These are phyloP conservation scores for Drosophila mercatorum DNA, from an alignment of 2,888 invertebrate genomes.

Conservation along the genomic window DNA sequence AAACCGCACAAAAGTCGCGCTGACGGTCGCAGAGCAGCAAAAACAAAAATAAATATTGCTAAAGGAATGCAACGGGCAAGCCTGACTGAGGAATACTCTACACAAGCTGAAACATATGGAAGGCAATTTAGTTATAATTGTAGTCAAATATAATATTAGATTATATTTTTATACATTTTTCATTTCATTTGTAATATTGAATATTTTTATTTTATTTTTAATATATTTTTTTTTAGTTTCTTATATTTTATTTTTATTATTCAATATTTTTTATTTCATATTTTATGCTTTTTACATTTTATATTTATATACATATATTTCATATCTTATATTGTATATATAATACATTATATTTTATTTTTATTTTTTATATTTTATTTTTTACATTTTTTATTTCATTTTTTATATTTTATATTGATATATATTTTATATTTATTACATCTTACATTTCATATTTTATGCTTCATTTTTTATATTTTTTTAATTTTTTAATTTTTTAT, in stretches of 20 bases:
- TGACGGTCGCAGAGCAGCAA: constrained; percentile 44
- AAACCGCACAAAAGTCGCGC: constrained; percentile 62
- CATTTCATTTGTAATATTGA: too few species aligned
- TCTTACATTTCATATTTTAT: too few species aligned
- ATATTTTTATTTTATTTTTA: background rate
- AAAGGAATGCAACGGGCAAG: background rate
- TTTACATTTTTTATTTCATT: background rate
- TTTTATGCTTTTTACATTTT: background rate
- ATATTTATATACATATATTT: background rate
- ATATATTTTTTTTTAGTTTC: background rate
- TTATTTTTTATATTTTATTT: background rate
- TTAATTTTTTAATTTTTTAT: too few species aligned
- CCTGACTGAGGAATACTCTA: constrained; percentile 22
- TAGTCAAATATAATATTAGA: too few species aligned
- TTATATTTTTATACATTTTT: background rate
- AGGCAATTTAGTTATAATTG: too few species aligned
- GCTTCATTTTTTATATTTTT: background rate
- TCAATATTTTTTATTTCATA: background rate
- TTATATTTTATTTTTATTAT: background rate
- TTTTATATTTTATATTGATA: too few species aligned
- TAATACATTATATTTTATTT: background rate
- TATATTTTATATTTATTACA: too few species aligned
- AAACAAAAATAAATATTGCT: constrained; percentile 11
- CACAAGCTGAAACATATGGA: background rate
- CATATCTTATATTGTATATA: background rate